These are phyloP conservation scores for Ctenochaetus hawaiiensis DNA, from an alignment of 2,797 vertebrate species.

Conservation along the genomic window DNA sequence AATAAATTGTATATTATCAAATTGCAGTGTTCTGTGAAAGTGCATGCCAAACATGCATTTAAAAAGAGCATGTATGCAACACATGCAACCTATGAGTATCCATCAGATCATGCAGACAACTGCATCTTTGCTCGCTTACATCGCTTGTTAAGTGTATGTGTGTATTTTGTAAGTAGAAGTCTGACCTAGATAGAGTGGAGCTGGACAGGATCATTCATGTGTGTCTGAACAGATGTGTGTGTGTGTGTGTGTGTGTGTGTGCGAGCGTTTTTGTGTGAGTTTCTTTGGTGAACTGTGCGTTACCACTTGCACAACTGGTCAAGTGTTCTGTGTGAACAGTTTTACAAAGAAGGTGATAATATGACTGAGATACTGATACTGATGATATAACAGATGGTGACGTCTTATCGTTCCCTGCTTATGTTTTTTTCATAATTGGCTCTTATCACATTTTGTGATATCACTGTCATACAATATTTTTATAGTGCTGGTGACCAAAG, in stretches of 20 bases:
- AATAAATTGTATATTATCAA: not conserved
- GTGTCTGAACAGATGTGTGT: conserved; percentile 8
- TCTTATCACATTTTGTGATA: not conserved
- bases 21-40: not conserved
- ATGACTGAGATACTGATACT: not conserved
- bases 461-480: not conserved
- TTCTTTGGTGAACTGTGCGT: not conserved
- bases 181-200: conserved; percentile 18
- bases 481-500: no score
- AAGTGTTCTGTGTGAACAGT: not conserved
- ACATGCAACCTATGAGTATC: not conserved
- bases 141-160: not conserved
- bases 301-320: no score
- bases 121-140: not conserved
- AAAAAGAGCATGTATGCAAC: no score
- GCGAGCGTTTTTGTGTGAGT: conserved; percentile 15
- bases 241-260: conserved; percentile 4
- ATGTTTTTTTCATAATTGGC: not conserved
- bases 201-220: conserved; percentile 18
- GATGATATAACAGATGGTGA: not conserved
- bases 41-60: not conserved
- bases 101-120: not conserved
- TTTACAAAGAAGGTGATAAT: not conserved
- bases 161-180: not conserved
- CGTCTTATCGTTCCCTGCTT: not conserved